Evolutionary conservation across 2,113 vertebrate species (phyloP).

Genomic region (Malurus cyaneus): DNA sequence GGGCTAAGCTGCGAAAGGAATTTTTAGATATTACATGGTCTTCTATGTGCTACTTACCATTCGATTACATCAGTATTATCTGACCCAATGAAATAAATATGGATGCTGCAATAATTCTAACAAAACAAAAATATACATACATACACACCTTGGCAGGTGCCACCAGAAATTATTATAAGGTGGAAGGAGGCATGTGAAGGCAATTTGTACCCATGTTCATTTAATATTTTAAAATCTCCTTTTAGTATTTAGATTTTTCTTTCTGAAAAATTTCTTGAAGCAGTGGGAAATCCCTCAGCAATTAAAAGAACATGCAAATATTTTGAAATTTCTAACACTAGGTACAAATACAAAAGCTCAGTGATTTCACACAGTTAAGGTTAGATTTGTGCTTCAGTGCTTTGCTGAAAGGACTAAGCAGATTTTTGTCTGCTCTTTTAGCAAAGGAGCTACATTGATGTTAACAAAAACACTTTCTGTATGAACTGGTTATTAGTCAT

Average conservation of each 20-base stretch:
- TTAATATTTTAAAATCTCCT: background rate
- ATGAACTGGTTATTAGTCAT: background rate
- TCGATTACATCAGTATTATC: background rate
- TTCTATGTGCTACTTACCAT: background rate
- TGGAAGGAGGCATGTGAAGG: background rate
- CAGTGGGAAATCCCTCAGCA: background rate
- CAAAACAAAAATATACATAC: background rate
- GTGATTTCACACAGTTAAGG: background rate
- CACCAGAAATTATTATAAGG: background rate
- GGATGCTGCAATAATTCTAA: background rate
- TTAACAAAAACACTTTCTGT: constrained; percentile 19
- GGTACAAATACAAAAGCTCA: background rate
- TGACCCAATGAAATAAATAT: background rate
- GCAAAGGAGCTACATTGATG: background rate
- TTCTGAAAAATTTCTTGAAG: background rate
- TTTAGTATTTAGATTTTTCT: background rate
- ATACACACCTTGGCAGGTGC: background rate
- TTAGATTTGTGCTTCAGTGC: background rate
- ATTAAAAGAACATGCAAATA: background rate
- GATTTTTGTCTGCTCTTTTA: background rate
- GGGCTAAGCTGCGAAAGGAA: background rate
- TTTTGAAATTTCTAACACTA: background rate
- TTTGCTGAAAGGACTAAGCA: background rate
- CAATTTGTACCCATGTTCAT: accelerated
- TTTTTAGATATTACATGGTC: background rate